These are phyloP conservation scores for Tapirus terrestris DNA, from an alignment of 2,113 vertebrate genomes.

Conservation along the genomic window DNA sequence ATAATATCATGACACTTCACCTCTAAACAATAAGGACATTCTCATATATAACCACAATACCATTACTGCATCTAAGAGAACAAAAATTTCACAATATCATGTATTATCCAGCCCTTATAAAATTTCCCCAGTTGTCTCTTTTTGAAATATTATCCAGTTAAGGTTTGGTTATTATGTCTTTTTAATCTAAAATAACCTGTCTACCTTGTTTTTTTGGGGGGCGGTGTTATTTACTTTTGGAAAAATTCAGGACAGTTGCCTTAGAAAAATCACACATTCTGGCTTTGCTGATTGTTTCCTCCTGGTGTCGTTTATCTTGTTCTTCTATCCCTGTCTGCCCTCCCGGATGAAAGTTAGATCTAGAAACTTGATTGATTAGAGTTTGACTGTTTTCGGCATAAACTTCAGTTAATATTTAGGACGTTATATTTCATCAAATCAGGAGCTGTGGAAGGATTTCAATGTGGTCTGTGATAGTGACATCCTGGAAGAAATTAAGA, in stretches of 20 bases:
- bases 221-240: neutral
- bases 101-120: neutral
- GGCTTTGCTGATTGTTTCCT: constrained; percentile 23
- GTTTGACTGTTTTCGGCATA: neutral
- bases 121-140: neutral
- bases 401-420: neutral
- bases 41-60: neutral
- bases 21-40: neutral
- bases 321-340: neutral
- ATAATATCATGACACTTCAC: neutral
- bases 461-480: neutral
- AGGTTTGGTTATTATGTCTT: neutral
- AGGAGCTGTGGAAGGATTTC: neutral
- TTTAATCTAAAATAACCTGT: neutral
- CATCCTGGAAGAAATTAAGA: neutral
- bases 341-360: neutral
- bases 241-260: neutral
- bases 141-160: neutral
- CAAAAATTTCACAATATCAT: neutral
- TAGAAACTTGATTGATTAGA: neutral
- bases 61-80: neutral
- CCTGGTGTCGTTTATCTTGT: neutral
- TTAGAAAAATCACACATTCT: constrained; percentile 23
- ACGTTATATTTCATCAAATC: neutral
- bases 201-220: neutral